A percentile compares a stretch with the other conserved stretches of the same genome.
These are phyloP conservation scores for Dicranocentrus wangi DNA, from an alignment of 2,888 invertebrate genomes.

Conservation along the genomic window DNA sequence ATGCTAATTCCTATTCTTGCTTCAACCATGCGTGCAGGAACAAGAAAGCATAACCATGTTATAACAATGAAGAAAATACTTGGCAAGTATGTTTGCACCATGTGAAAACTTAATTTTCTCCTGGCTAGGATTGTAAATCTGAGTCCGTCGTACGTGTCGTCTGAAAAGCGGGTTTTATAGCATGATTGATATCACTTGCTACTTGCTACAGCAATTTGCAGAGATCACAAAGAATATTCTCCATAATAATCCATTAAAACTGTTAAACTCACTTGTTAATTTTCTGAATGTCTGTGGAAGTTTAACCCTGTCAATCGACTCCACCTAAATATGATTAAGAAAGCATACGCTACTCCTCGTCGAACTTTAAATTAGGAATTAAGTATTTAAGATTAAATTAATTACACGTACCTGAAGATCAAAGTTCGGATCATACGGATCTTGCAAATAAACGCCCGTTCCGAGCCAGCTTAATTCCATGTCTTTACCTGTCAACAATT, in stretches of 20 bases:
- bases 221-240: too few relatives aligned
- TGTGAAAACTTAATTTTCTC: conserved; percentile 68
- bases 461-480: conserved; percentile 60
- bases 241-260: not conserved
- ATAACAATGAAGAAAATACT: conserved; percentile 70
- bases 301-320: conserved; percentile 55
- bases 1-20: conserved; percentile 70
- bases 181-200: too few relatives aligned
- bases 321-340: too few relatives aligned
- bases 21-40: conserved; percentile 68
- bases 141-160: conserved; percentile 57
- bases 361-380: too few relatives aligned
- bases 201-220: too few relatives aligned
- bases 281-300: conserved; percentile 57
- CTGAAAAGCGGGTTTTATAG: conserved; percentile 7
- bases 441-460: conserved; percentile 62
- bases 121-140: conserved; percentile 49
- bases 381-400: too few relatives aligned
- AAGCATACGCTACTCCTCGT: too few relatives aligned
- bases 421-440: conserved; percentile 64
- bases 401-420: too few relatives aligned
- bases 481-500: too few relatives aligned
- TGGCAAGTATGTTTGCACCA: conserved; percentile 69
- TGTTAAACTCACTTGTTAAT: conserved; percentile 44
- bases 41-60: conserved; percentile 69